These are phyloP conservation scores for Ptilorrhoa leucosticta DNA, from an alignment of 2,113 vertebrate genomes.

Conservation along the genomic window DNA sequence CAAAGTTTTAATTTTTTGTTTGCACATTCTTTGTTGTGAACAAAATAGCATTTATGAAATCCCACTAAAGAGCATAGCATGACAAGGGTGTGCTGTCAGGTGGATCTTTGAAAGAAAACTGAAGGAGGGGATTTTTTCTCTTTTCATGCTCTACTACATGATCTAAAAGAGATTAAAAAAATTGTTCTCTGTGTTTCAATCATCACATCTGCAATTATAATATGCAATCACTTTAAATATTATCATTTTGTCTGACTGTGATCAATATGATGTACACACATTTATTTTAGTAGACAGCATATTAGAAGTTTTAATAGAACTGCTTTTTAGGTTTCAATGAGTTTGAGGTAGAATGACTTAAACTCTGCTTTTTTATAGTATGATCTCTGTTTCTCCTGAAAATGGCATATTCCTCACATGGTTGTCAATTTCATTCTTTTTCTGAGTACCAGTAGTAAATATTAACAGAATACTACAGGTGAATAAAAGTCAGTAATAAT, in stretches of 20 bases:
- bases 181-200: not conserved
- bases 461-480: not conserved
- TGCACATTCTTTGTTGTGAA: not conserved
- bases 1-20: not conserved
- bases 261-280: not conserved
- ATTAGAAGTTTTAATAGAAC: not conserved
- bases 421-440: not conserved
- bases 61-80: not conserved
- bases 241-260: not conserved
- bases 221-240: not conserved
- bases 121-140: fast-evolving
- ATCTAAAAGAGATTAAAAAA: not conserved
- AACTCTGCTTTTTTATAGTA: not conserved
- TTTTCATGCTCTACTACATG: not conserved
- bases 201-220: not conserved
- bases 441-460: not conserved
- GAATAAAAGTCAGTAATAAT: not conserved
- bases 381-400: not conserved
- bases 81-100: fast-evolving
- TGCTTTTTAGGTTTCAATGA: not conserved
- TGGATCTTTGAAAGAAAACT: not conserved
- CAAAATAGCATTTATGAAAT: not conserved
- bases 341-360: not conserved
- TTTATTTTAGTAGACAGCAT: not conserved
- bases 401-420: not conserved